Conservation (phyloP, 2,113 vertebrate species). For the Astur gentilis region DNA sequence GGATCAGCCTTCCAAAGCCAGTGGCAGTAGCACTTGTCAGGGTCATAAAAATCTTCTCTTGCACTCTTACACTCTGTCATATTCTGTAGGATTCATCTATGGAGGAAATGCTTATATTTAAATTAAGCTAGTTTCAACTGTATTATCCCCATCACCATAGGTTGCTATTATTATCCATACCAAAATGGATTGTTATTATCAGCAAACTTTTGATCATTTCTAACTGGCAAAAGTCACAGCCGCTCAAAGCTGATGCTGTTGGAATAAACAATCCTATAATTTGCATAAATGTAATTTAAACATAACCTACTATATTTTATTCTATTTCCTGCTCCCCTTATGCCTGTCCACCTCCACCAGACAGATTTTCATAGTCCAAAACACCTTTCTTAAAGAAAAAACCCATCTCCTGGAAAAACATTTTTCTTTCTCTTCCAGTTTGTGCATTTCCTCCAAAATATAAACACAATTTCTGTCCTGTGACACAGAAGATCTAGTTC, state of each 20-base stretch:
- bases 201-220: background rate
- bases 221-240: background rate
- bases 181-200: background rate
- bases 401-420: background rate
- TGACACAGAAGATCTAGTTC: background rate
- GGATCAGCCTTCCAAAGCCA: background rate
- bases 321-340: background rate
- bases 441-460: background rate
- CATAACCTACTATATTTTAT: background rate
- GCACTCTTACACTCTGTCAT: background rate
- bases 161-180: background rate
- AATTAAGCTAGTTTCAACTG: background rate
- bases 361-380: background rate
- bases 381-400: background rate
- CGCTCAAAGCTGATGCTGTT: background rate
- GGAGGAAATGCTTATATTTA: background rate
- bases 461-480: background rate
- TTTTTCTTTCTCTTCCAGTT: background rate
- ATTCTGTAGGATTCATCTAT: background rate
- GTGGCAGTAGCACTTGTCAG: background rate
- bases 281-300: background rate
- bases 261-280: background rate
- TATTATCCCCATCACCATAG: background rate
- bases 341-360: background rate
- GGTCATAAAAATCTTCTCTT: background rate